Evolutionary conservation across 2,888 invertebrate species (phyloP).

Genomic region (Rhopalosiphum nymphaeae): DNA sequence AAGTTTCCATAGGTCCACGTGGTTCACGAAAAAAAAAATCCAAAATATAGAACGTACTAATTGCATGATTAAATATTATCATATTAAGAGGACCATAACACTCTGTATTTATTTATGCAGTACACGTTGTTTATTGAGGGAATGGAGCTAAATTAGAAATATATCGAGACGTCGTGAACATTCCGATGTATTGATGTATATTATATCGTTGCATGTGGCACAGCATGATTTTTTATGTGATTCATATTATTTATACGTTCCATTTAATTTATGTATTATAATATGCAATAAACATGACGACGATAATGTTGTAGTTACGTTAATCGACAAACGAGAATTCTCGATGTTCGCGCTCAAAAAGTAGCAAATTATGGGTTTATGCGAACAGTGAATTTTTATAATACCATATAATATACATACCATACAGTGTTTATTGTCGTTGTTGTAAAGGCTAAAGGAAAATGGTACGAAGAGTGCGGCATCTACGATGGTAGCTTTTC

Average conservation of each 20-base stretch:
- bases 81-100: background rate
- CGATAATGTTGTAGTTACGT: background rate
- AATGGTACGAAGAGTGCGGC: slow-evolving; percentile 17
- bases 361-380: background rate
- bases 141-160: background rate
- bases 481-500: slow-evolving; percentile 40
- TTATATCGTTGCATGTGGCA: background rate
- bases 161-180: background rate
- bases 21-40: background rate
- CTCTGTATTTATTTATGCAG: background rate
- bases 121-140: background rate
- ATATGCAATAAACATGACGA: background rate
- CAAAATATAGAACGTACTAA: background rate
- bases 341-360: background rate
- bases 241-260: background rate
- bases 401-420: background rate
- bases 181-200: background rate
- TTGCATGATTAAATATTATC: background rate
- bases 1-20: background rate
- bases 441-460: slow-evolving; percentile 23
- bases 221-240: background rate
- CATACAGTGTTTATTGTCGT: background rate
- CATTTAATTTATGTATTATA: background rate
- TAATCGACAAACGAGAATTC: background rate
- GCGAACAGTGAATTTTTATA: background rate